These are phyloP conservation scores for Lamellibrachia columna DNA, from an alignment of 2,888 invertebrate species.

Conservation along the genomic window DNA sequence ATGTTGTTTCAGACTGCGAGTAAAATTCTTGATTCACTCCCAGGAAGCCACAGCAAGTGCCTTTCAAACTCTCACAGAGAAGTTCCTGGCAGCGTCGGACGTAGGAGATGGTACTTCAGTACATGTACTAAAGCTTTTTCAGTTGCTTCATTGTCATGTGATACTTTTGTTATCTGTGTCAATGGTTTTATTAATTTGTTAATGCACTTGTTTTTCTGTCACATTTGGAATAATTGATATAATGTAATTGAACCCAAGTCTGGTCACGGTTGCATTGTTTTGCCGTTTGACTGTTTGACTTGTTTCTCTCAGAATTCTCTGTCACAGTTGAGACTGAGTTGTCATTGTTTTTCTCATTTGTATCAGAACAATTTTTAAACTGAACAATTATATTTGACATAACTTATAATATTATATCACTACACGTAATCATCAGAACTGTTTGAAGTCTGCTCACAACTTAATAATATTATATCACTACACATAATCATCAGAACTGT, in stretches of 20 bases:
- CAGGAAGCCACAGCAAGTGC: constrained; percentile 50
- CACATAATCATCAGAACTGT: no score
- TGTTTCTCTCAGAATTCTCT: no score
- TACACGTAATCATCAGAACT: neutral
- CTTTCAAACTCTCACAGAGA: constrained; percentile 44
- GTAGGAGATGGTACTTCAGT: constrained; percentile 49
- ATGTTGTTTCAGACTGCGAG: constrained; percentile 47
- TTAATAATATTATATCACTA: no score
- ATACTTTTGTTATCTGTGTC: no score
- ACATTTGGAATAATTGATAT: neutral
- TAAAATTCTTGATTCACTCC: constrained; percentile 59
- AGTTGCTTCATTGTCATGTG: neutral
- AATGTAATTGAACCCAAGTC: no score
- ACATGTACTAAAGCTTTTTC: constrained; percentile 43
- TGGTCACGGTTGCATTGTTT: no score
- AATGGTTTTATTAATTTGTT: constrained; percentile 22
- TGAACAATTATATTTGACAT: no score
- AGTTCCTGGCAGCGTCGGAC: constrained; percentile 50
- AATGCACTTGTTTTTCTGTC: neutral
- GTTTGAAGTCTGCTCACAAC: no score
- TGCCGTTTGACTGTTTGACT: no score
- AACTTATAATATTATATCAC: neutral
- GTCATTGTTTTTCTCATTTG: no score
- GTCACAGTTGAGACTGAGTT: no score
- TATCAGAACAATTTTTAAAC: no score